These are phyloP conservation scores for Ceratina australensis DNA, from an alignment of 1,140 invertebrate genomes.

Conservation along the genomic window DNA sequence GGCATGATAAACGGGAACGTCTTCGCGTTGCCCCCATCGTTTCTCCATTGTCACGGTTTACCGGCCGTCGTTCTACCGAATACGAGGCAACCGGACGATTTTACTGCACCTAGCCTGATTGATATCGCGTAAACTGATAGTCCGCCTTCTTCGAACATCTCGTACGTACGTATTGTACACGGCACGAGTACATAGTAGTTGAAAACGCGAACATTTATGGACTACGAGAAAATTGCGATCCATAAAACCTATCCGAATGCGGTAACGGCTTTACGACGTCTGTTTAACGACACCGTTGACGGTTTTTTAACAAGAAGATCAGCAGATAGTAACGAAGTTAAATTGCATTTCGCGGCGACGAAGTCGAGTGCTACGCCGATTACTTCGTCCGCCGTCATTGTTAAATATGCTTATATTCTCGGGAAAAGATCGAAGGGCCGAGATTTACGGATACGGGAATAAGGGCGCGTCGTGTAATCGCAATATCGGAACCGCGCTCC, in stretches of 20 bases:
- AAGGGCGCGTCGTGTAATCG: slow-evolving; percentile 25
- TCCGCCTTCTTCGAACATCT: neutral
- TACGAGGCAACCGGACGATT: neutral
- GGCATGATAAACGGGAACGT: slow-evolving; percentile 24
- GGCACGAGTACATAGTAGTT: neutral
- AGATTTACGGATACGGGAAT: slow-evolving; percentile 33
- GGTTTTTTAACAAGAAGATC: slow-evolving; percentile 32
- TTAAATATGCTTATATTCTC: neutral
- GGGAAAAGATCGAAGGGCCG: neutral
- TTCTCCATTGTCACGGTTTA: slow-evolving; percentile 12
- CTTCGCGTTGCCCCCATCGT: slow-evolving; percentile 18
- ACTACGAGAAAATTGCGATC: slow-evolving; percentile 17
- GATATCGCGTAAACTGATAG: neutral
- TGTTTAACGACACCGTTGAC: slow-evolving; percentile 51
- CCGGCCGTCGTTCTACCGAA: neutral
- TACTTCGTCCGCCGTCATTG: neutral
- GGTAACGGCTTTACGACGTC: slow-evolving; percentile 30
- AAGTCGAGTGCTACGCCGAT: neutral
- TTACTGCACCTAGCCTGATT: neutral
- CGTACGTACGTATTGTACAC: neutral
- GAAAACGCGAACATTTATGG: slow-evolving; percentile 27
- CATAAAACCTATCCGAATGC: slow-evolving; percentile 41
- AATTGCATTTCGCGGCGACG: slow-evolving; percentile 7
- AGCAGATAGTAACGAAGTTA: neutral
- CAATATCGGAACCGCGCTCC: slow-evolving; percentile 34